Conservation (phyloP, 2,113 vertebrate genomes). For the Gopherus flavomarginatus region DNA sequence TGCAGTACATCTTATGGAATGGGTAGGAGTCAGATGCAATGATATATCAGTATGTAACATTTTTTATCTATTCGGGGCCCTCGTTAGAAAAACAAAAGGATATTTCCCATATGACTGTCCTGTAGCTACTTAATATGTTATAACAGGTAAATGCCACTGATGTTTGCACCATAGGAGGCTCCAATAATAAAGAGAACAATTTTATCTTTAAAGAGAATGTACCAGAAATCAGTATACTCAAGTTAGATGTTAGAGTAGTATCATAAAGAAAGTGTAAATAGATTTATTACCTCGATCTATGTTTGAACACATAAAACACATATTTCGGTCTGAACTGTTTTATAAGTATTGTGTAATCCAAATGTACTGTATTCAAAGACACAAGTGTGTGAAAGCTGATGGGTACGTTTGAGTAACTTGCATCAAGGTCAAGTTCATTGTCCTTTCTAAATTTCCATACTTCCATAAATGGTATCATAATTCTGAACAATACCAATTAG, state of each 20-base stretch:
- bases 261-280: neutral
- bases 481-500: neutral
- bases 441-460: neutral
- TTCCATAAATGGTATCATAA: neutral
- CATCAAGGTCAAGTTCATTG: neutral
- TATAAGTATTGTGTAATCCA: neutral
- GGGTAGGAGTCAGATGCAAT: neutral
- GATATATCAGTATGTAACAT: neutral
- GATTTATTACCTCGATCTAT: neutral
- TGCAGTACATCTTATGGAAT: constrained; percentile 4
- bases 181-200: neutral
- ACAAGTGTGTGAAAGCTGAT: neutral
- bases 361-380: neutral
- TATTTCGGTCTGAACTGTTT: neutral
- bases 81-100: constrained; percentile 1
- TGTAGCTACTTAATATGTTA: neutral
- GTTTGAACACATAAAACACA: neutral
- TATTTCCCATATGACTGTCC: neutral
- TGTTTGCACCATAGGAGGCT: neutral
- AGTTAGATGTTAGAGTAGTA: neutral
- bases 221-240: neutral
- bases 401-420: neutral
- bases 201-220: no score
- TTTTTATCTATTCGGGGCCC: constrained; percentile 23
- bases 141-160: accelerated